Percentiles rank a stretch among this genome's conserved stretches.
These are phyloP conservation scores for Portevinia maculata DNA, from an alignment of 2,888 invertebrate species.

Conservation along the genomic window DNA sequence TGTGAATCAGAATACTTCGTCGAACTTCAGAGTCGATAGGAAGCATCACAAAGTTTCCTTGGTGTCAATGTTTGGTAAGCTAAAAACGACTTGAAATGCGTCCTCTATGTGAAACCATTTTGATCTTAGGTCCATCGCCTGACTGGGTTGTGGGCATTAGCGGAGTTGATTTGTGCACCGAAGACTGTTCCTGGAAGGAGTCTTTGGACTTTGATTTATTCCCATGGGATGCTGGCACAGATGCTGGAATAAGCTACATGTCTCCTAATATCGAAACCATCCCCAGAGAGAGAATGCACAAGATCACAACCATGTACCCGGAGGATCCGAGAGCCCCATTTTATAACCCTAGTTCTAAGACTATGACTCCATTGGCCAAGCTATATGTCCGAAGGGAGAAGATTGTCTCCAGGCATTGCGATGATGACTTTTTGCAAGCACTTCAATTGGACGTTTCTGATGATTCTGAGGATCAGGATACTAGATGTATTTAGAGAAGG, in stretches of 20 bases:
- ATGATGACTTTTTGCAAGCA: conserved; percentile 85
- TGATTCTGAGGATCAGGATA: conserved; percentile 86
- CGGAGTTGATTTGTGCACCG: conserved; percentile 92
- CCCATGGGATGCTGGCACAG: conserved; percentile 98
- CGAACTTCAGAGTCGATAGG: conserved; percentile 92
- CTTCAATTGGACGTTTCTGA: conserved; percentile 86
- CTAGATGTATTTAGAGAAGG: conserved; percentile 85
- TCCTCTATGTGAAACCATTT: too few species aligned
- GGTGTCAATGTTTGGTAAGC: conserved; percentile 88
- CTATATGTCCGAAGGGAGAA: conserved; percentile 90
- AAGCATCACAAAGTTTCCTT: conserved; percentile 94
- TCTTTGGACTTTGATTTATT: conserved; percentile 91
- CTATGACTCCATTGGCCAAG: conserved; percentile 93
- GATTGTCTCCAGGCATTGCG: conserved; percentile 89
- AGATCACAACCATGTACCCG: conserved; percentile 95
- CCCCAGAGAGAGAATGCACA: conserved; percentile 92
- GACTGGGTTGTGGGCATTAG: conserved; percentile 99
- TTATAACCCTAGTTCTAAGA: conserved; percentile 87
- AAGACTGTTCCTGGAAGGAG: conserved; percentile 96
- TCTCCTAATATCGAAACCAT: conserved; percentile 90
- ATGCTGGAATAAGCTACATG: conserved; percentile 95
- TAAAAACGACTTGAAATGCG: not conserved
- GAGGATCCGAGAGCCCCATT: conserved; percentile 97
- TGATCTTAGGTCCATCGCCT: conserved; percentile 92
- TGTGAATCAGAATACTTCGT: conserved; percentile 92